Base-by-base conservation (phyloP, 2,888 invertebrate species). In the Xanthorhoe designata region DNA sequence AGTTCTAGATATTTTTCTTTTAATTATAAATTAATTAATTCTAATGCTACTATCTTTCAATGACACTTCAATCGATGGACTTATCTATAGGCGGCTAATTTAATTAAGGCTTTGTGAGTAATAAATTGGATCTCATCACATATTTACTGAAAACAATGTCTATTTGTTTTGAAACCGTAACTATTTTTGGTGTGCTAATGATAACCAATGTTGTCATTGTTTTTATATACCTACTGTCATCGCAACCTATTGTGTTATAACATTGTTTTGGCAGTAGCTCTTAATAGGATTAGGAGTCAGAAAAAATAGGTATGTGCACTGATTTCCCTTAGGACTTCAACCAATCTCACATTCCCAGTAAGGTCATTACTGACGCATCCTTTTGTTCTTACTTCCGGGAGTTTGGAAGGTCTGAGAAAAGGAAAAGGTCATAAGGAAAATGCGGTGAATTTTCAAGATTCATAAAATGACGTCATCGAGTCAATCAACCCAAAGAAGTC, bases 181-280 rank as follows among this genome's bases (percentile, higher is more conserved):
- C 15, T 45, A 45, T 10, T 15, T 15, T 47, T 13, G 13, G 15
- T 15, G 7, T 17, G 47, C 47, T 15, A 13, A 47, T 17, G 15
- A 47, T 47, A 13, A n/a, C n/a, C n/a, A 7, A n/a, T 61, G 50
- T 1, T 9, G n/a, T 57, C 60, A 60, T 67, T 67, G 61, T 64
- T 70, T 59, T 66, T 10, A 24, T 60, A 51, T 54, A 42, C 18
- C 32, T 54, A 42, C 18, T 32, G 55, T 65, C 59, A 64, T 50
- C 24, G 19, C 19, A 10, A 38, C 29, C 55, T 56, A 60, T 65
- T 65, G 64, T 64, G 38, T 45, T 53, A 32, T 42, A 19, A 17
- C 9, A 55, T n/a, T 64, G 35, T 59, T 64, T 59, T 50, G 59
- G 54, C 17, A 59, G 19, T 42, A 42, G 47, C 17, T 47, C 17